phyloP scores from a whole-genome alignment of 2,113 vertebrate genomes.

The Nothobranchius furzeri region DNA sequence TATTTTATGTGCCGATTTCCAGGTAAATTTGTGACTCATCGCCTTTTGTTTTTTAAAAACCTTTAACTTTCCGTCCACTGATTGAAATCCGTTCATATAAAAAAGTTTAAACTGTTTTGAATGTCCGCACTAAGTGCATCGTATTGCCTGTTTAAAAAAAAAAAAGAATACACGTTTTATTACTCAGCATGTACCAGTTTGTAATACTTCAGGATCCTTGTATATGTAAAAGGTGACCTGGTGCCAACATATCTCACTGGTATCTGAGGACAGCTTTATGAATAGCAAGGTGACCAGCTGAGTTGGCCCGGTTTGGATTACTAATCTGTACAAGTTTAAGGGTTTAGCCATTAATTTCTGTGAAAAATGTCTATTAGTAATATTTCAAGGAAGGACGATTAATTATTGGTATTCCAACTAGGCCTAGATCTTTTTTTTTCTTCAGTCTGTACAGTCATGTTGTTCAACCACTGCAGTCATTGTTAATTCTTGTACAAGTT shows the following conservation, averaged over 20 bases:
- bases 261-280: conserved; percentile 72
- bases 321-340: conserved; percentile 14
- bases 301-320: conserved; percentile 61
- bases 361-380: conserved; percentile 24
- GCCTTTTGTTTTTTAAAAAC: conserved; percentile 41
- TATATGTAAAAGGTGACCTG: conserved; percentile 74
- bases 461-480: conserved; percentile 83
- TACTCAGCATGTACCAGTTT: conserved; percentile 78
- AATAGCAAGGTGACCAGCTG: conserved; percentile 65
- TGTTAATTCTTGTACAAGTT: conserved; percentile 83
- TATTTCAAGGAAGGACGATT: conserved; percentile 32
- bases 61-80: conserved; percentile 57
- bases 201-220: conserved; percentile 77
- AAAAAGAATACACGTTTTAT: conserved; percentile 72
- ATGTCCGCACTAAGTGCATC: conserved; percentile 83
- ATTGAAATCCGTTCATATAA: conserved; percentile 57
- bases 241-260: conserved; percentile 76
- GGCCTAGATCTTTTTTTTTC: conserved; percentile 54
- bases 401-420: conserved; percentile 57
- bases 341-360: conserved; percentile 22
- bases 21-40: conserved; percentile 45
- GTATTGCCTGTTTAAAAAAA: conserved; percentile 76
- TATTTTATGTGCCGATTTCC: conserved; percentile 71
- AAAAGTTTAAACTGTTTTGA: conserved; percentile 72
- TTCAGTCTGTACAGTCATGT: conserved; percentile 77